These are phyloP conservation scores for Archaeoteleia sp. DNA, from an alignment of 2,888 invertebrate genomes.

Conservation along the genomic window DNA sequence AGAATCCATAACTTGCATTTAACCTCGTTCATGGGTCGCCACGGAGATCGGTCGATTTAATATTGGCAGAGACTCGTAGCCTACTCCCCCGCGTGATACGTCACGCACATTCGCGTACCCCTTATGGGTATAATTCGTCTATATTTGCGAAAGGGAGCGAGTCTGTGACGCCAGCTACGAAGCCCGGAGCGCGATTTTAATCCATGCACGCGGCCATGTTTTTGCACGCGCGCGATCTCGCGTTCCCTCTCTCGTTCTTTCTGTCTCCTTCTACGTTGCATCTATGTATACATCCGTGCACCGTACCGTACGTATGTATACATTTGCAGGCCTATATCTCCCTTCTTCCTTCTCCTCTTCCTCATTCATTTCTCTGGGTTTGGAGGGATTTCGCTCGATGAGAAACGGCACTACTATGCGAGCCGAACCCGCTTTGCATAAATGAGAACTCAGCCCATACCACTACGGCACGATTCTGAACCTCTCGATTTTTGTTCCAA, in stretches of 20 bases:
- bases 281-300: too few relatives aligned
- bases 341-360: conserved; percentile 23
- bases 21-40: conserved; percentile 55
- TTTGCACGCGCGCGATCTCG: conserved; percentile 40
- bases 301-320: conserved; percentile 1
- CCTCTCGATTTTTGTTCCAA: conserved; percentile 18
- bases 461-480: neutral
- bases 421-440: conserved; percentile 49
- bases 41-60: conserved; percentile 62
- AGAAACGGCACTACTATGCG: conserved; percentile 47
- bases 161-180: conserved; percentile 23
- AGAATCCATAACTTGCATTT: conserved; percentile 59
- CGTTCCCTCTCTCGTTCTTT: conserved; percentile 35
- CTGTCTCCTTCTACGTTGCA: conserved; percentile 11
- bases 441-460: conserved; percentile 27
- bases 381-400: conserved; percentile 54
- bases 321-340: conserved; percentile 8
- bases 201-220: conserved; percentile 42
- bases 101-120: conserved; percentile 64
- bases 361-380: conserved; percentile 49
- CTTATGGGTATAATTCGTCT: conserved; percentile 60
- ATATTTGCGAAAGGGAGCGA: conserved; percentile 56
- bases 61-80: conserved; percentile 59
- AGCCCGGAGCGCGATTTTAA: conserved; percentile 38
- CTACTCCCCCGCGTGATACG: conserved; percentile 57